Evolutionary conservation across 1,140 invertebrate genomes (phyloP).

Genomic region (Procambarus virginalis): DNA sequence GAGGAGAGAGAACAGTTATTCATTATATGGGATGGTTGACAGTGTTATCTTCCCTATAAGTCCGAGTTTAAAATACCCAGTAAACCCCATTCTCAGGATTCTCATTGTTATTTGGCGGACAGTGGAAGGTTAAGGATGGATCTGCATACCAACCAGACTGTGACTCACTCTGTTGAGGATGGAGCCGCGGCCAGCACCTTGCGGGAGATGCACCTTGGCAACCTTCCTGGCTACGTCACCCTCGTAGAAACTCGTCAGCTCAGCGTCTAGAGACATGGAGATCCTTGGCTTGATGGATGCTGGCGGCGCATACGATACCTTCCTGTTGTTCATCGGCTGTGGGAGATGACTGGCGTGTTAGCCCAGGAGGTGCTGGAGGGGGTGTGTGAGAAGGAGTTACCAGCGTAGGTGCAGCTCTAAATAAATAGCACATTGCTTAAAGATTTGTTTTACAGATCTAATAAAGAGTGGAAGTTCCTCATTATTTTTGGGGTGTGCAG

Average conservation of each 20-base stretch:
- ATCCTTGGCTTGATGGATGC: conserved; percentile 21
- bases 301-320: conserved; percentile 1
- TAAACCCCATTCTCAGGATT: too few species aligned
- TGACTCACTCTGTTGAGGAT: conserved; percentile 44
- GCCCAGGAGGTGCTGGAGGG: neutral
- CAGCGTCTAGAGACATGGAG: neutral
- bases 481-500: too few species aligned
- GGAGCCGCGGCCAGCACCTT: conserved; percentile 8
- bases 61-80: too few species aligned
- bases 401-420: neutral
- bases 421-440: too few species aligned
- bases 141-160: too few species aligned
- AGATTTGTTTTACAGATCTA: too few species aligned
- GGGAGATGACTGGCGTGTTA: neutral
- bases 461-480: too few species aligned
- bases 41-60: too few species aligned
- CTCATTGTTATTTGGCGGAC: too few species aligned
- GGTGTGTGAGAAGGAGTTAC: neutral
- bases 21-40: too few species aligned
- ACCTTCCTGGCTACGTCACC: conserved; percentile 34
- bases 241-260: conserved; percentile 44
- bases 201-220: conserved; percentile 31
- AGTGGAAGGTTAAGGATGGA: too few species aligned
- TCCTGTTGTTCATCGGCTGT: neutral
- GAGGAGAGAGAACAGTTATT: too few species aligned